Percentiles rank a stretch among this genome's conserved stretches.
Conservation (phyloP, 2,888 invertebrate genomes). For the Epinotia demarniana region DNA sequence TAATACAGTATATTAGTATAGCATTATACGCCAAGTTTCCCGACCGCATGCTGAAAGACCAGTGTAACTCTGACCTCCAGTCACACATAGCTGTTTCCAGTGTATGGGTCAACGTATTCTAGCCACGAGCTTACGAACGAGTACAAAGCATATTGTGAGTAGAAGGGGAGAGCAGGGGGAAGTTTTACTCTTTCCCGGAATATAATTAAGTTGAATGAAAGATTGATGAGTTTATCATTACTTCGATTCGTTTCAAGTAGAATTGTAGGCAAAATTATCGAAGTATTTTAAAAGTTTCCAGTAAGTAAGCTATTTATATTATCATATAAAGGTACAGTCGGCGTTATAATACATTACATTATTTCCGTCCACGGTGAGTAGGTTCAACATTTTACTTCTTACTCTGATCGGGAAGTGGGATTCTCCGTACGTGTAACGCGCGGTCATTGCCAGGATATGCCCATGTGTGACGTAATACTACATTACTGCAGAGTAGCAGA, state of each 20-base stretch:
- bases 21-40: neutral
- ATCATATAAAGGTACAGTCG: no score
- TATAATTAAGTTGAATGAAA: conserved; percentile 30
- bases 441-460: no score
- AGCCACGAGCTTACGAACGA: neutral
- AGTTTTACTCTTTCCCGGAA: conserved; percentile 28
- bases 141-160: neutral
- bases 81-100: neutral
- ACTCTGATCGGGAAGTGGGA: no score
- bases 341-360: no score
- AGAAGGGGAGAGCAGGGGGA: neutral
- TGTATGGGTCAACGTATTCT: neutral
- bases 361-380: no score
- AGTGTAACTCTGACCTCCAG: neutral
- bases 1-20: neutral
- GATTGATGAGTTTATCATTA: conserved; percentile 41
- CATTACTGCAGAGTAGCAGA: no score
- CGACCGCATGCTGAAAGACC: neutral
- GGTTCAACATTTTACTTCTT: no score
- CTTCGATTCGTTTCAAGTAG: neutral
- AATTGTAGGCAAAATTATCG: neutral
- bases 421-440: no score
- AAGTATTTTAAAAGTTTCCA: no score
- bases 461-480: no score
- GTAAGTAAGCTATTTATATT: no score